These are phyloP conservation scores for Vimba vimba DNA, from an alignment of 2,113 vertebrate genomes.

Conservation along the genomic window DNA sequence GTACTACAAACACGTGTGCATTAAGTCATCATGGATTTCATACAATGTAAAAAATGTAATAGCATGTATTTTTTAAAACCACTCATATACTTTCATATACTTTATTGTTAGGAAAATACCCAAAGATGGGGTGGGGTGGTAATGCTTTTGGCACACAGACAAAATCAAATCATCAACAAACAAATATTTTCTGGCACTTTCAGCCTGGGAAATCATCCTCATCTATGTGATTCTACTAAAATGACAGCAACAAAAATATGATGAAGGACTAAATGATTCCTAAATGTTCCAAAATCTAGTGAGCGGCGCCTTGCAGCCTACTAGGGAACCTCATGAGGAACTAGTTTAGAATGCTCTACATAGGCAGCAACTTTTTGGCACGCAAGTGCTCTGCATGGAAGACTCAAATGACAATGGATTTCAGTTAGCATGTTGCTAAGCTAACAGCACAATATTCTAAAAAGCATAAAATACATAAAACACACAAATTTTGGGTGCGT, in stretches of 20 bases:
- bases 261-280: not conserved
- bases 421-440: constrained; percentile 5
- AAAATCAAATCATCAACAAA: not conserved
- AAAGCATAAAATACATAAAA: not conserved
- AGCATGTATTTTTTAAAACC: too few species aligned
- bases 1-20: too few species aligned
- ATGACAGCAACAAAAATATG: not conserved
- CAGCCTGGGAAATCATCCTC: not conserved
- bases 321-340: not conserved
- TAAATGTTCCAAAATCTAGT: not conserved
- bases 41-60: too few species aligned
- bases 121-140: not conserved
- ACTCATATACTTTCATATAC: too few species aligned
- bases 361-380: not conserved
- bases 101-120: too few species aligned
- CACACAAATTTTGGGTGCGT: not conserved
- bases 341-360: not conserved
- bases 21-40: too few species aligned
- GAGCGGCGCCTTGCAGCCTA: not conserved
- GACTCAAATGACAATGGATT: not conserved
- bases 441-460: not conserved
- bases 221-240: not conserved
- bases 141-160: not conserved
- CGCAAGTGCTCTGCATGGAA: not conserved
- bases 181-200: not conserved